Base-by-base conservation (phyloP, 2,113 vertebrate genomes). In the Crotalus helleri region DNA sequence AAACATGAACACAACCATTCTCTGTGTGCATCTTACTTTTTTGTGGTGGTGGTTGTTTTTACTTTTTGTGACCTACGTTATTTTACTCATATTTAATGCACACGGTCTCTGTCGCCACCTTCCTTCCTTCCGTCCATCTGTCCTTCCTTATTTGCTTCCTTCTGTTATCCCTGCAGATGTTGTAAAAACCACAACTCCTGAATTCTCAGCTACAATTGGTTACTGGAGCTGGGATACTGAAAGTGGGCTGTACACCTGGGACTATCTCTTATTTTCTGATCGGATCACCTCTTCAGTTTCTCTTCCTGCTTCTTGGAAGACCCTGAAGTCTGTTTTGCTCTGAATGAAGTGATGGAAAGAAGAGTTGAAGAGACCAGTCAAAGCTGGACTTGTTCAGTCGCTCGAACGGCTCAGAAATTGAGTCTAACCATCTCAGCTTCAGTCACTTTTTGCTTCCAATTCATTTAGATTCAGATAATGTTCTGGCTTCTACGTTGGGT, bases 401-500 rank as follows among this genome's bases (percentile, higher is more conserved):
- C 44, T 55, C 17, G 2, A 92, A 55, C 46, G 24, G 6, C 29
- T 92, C 46, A 44, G 23, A 17, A 19, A 1, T n/a, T 88, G 51
- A 17, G 39, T 54, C 55, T 87, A 89, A 94, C 90, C 55, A 53
- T 17, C 61, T 23, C 13, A 54, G 0, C 29, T 49, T 93, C 59
- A 7, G 39, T 69, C 0, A 59, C 54, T 92, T 90, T 91, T 85
- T 92, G 93, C 87, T 93, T 33, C 89, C 46, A 88, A 81, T 26
- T 92, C 92, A 29, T 53, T 51, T 61, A 54, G 26, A 46, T 53
- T 85, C 44, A 55, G 23, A 86, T 9, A 54, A 23, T 69, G 26
- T 33, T 87, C 11, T 4, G 24, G 26, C 94, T 15, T 81, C 57
- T 44, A 12, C 89, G 53, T 87, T 95, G 94, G 93, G 93, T 4